Evolutionary conservation across 2,888 invertebrate genomes (phyloP).

Genomic region (Agriotes lineatus): DNA sequence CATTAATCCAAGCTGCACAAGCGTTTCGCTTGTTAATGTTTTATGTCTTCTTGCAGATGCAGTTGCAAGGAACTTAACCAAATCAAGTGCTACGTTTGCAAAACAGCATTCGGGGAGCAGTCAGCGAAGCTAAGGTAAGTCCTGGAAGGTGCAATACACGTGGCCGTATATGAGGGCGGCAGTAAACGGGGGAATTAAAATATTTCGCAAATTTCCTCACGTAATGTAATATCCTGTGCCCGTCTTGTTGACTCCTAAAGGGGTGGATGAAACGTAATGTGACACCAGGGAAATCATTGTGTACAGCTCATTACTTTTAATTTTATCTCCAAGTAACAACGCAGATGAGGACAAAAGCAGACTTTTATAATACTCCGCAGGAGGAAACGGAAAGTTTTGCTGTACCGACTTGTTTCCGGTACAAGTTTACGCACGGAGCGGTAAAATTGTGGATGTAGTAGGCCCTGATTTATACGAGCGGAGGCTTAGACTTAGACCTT

Average conservation of each 20-base stretch:
- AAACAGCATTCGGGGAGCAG: background rate
- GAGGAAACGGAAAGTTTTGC: conserved; percentile 9
- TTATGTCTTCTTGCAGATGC: background rate
- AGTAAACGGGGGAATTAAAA: conserved; percentile 5
- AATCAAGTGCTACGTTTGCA: background rate
- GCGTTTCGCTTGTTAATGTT: too few relatives aligned
- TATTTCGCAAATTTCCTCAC: conserved; percentile 28
- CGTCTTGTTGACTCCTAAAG: conserved; percentile 44
- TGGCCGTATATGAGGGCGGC: background rate
- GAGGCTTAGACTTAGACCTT: too few relatives aligned
- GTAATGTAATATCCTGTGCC: conserved; percentile 37
- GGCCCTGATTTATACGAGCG: conserved; percentile 8
- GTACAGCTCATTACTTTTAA: conserved; percentile 51
- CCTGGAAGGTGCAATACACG: conserved; percentile 1
- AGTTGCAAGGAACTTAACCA: background rate
- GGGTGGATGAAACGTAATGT: conserved; percentile 45
- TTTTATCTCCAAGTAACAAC: conserved; percentile 47
- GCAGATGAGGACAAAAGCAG: conserved; percentile 20
- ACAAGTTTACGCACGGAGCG: background rate
- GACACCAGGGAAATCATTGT: conserved; percentile 51
- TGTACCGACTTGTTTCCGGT: background rate
- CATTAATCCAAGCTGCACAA: too few relatives aligned
- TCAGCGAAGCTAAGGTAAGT: conserved; percentile 26
- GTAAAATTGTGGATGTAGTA: conserved; percentile 2
- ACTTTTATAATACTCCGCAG: conserved; percentile 1